phyloP scores from a whole-genome alignment of 2,113 vertebrate species.

The Ia io region DNA sequence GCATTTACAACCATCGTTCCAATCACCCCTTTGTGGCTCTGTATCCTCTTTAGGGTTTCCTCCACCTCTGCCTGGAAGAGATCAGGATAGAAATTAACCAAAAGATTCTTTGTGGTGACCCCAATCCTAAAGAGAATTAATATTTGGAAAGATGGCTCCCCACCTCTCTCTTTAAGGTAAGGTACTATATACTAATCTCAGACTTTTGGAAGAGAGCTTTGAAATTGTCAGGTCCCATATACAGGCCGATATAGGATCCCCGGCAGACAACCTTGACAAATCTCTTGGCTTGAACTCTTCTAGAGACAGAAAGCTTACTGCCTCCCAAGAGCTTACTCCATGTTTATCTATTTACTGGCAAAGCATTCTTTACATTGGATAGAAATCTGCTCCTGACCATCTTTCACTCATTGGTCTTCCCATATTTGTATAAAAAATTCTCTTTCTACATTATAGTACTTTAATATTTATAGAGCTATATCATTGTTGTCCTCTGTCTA shows the following conservation, averaged over 20 bases:
- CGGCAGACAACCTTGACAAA: background rate
- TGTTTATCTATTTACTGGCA: background rate
- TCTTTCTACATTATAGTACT: background rate
- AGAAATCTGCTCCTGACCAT: background rate
- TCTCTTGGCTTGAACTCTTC: background rate
- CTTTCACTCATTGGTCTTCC: background rate
- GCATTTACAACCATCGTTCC: constrained; percentile 86
- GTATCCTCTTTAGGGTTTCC: constrained; percentile 89
- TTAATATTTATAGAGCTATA: background rate
- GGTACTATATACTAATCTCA: background rate
- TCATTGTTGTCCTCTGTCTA: background rate
- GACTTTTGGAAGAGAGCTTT: background rate
- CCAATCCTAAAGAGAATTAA: background rate
- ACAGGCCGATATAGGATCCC: background rate
- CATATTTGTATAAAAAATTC: background rate
- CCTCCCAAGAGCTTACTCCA: background rate
- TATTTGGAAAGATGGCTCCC: background rate
- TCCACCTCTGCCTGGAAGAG: constrained; percentile 87
- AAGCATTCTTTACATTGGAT: background rate
- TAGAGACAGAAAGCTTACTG: background rate
- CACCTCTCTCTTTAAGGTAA: background rate
- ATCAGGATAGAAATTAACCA: constrained; percentile 20
- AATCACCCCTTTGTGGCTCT: constrained; percentile 86
- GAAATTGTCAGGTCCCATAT: background rate
- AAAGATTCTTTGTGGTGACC: background rate